phyloP scores from a whole-genome alignment of 2,113 vertebrate species.

The Coptodon bakossiorum region DNA sequence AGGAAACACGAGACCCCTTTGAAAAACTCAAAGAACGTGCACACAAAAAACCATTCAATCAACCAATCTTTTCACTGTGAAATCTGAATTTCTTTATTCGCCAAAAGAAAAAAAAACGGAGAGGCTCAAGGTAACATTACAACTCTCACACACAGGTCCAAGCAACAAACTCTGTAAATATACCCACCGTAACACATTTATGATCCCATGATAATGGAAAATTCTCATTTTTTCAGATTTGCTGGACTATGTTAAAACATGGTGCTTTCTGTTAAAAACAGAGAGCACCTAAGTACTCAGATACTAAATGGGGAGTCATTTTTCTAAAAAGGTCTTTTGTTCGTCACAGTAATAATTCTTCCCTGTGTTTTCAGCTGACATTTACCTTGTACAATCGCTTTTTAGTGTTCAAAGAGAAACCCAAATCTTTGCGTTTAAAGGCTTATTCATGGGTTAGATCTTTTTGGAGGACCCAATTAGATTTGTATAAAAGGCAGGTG shows the following conservation, averaged over 20 bases:
- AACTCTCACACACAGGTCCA: neutral
- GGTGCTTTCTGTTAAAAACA: neutral
- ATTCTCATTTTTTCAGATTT: neutral
- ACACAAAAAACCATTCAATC: neutral
- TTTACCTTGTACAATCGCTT: neutral
- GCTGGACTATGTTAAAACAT: neutral
- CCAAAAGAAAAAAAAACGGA: accelerated
- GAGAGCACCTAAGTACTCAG: neutral
- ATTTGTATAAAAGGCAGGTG: neutral
- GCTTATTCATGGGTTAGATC: neutral
- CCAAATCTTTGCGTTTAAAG: neutral
- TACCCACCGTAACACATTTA: neutral
- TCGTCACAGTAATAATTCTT: neutral
- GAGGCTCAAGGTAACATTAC: neutral
- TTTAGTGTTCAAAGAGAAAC: neutral
- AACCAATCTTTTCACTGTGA: neutral
- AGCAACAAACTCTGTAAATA: neutral
- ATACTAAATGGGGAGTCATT: neutral
- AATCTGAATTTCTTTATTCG: neutral
- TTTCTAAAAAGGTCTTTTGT: neutral
- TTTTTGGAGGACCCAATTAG: neutral
- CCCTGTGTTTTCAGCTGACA: neutral
- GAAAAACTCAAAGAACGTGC: neutral
- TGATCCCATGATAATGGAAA: neutral
- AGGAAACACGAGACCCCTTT: neutral